Evolutionary conservation across 2,113 vertebrate genomes (phyloP), one percentile per base, ranked within the genome.

Genomic region (Nannospalax galili): DNA sequence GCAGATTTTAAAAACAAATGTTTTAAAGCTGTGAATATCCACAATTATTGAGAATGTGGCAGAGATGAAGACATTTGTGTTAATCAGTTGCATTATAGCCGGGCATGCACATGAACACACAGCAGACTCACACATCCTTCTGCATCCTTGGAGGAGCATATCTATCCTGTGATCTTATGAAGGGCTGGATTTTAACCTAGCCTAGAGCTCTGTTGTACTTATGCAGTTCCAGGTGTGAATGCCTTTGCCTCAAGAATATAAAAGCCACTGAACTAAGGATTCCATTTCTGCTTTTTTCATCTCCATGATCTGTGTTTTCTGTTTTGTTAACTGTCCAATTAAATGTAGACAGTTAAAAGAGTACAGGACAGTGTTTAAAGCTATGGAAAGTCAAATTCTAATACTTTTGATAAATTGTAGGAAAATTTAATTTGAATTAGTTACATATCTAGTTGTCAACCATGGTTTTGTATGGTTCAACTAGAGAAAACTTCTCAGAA

Each of bases 331-430:
- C 35, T 97, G 77, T 79, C 58, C 73, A 52, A 93, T 15, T 73
- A 74, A 88, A 88, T 90, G 35, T 82, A 56, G 45, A 86, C 15
- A 78, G 48, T 77, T 86, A 37, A 78, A 45, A 84, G 94, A 90
- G 70, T 22, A 65, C 26, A 94, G 16, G 72, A 14, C 10, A 79
- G 32, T 89, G 37, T 42, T 92, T 48, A 92, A 62, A 45, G 48
- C 45, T 95, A 70, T 90, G 24, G 14, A 84, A 95, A 62, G 64
- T 42, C 70, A 91, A 64, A 37, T 82, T 94, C 58, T 90, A 88
- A 69, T 69, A 14, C 32, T 84, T 90, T 78, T 88, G 62, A 84
- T 78, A 70, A 72, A 90, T 78, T 86, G 4, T 3, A 52, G 73
- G 45, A 77, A 48, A 62, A 64, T 45, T 67, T 37, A 17, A 73